phyloP scores from a whole-genome alignment of 1,140 invertebrate genomes.

The Glomeris maerens region DNA sequence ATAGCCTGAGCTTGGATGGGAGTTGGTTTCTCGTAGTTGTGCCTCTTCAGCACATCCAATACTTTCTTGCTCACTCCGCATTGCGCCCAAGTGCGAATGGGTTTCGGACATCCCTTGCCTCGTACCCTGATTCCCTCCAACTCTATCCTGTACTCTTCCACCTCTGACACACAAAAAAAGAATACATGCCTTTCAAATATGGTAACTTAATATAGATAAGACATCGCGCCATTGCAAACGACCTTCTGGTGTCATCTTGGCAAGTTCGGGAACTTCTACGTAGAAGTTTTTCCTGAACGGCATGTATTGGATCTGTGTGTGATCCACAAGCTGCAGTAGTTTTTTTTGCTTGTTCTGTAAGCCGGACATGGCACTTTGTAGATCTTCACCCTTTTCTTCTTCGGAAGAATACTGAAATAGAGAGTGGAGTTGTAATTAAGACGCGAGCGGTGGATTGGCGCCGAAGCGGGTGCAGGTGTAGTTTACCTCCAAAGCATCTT shows the following conservation, averaged over 20 bases:
- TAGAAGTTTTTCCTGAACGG: constrained; percentile 93
- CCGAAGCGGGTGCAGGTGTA: background rate
- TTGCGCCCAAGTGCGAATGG: constrained; percentile 95
- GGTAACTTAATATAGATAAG: background rate
- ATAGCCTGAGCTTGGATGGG: constrained; percentile 98
- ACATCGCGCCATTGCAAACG: background rate
- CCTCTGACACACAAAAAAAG: constrained; percentile 28
- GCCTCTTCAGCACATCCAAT: constrained; percentile 77
- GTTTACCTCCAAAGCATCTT: constrained; percentile 73
- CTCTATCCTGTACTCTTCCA: constrained; percentile 35
- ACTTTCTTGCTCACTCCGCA: constrained; percentile 95
- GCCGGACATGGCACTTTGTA: constrained; percentile 77
- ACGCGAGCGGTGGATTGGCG: constrained; percentile 2
- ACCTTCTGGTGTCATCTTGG: constrained; percentile 72
- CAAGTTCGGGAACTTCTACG: constrained; percentile 80
- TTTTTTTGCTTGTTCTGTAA: constrained; percentile 81
- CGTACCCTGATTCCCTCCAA: constrained; percentile 46
- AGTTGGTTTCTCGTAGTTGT: constrained; percentile 91
- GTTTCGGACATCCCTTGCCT: constrained; percentile 78
- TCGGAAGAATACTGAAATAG: constrained; percentile 62
- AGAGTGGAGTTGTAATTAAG: background rate
- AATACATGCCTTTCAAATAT: constrained; percentile 45
- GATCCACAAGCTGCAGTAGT: constrained; percentile 67
- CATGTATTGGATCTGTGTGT: constrained; percentile 64
- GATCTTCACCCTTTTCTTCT: constrained; percentile 91